A percentile compares a stretch with the other conserved stretches of the same genome.
Conservation (phyloP, 2,797 vertebrate species). For the Cephalopachus bancanus region DNA sequence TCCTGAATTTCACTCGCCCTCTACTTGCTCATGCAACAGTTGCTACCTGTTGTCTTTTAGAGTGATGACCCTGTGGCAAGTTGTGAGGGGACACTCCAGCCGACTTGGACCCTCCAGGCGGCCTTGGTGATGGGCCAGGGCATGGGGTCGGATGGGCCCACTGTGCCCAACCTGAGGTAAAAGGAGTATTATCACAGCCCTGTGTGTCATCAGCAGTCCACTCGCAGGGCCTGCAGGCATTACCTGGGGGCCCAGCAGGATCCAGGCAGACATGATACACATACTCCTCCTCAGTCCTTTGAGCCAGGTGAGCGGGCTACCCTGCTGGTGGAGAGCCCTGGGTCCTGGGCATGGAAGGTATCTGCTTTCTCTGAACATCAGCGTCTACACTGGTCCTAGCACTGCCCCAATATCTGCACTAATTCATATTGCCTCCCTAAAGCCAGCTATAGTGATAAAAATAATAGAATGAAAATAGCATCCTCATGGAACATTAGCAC, state of each 20-base stretch:
- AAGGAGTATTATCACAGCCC: accelerated
- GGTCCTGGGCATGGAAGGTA: accelerated
- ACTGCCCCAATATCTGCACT: accelerated
- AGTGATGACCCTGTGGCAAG: accelerated
- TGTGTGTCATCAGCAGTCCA: accelerated
- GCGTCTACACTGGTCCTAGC: accelerated
- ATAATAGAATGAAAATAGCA: accelerated
- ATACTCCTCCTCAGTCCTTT: background rate
- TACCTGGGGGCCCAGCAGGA: accelerated
- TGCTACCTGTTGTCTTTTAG: background rate
- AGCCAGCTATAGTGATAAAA: background rate
- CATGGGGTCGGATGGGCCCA: background rate
- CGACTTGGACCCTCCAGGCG: accelerated
- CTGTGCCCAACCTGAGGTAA: accelerated
- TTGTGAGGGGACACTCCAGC: background rate
- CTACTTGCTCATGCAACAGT: accelerated
- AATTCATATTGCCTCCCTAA: accelerated
- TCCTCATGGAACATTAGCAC: accelerated
- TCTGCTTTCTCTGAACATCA: background rate
- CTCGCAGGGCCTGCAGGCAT: accelerated
- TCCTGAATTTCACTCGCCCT: background rate
- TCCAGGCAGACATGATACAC: accelerated
- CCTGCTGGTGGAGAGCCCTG: no score
- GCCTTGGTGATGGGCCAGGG: background rate
- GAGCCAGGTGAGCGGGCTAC: background rate